Percentiles rank a stretch among this genome's conserved stretches.
phyloP scores from a whole-genome alignment of 2,797 vertebrate species.

The Cercopithecus mitis region DNA sequence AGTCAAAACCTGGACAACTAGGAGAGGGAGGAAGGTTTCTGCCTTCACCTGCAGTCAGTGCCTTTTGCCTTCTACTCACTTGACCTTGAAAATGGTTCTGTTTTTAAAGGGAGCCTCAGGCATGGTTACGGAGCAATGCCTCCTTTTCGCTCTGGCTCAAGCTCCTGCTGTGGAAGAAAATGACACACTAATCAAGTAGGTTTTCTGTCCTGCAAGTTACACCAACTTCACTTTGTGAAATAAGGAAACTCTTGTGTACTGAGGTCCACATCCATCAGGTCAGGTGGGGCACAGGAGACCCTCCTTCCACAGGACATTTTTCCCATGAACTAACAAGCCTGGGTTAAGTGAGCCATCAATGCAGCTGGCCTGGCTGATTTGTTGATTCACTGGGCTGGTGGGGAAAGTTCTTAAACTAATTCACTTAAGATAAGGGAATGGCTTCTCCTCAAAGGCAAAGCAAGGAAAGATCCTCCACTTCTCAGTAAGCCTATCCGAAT shows the following conservation, averaged over 20 bases:
- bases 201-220: background rate
- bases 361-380: conserved; percentile 60
- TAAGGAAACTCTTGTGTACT: background rate
- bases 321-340: background rate
- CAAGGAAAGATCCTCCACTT: conserved; percentile 61
- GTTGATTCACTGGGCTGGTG: conserved; percentile 22
- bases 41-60: background rate
- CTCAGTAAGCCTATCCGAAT: conserved; percentile 74
- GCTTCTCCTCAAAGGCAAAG: conserved; percentile 69
- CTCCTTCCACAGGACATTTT: background rate
- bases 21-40: background rate
- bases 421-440: conserved; percentile 69
- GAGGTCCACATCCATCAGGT: background rate
- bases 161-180: background rate
- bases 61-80: background rate
- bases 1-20: background rate
- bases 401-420: conserved; percentile 66
- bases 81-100: background rate
- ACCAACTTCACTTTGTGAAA: conserved; percentile 19
- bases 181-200: background rate
- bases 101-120: background rate
- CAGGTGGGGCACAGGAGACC: background rate
- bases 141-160: background rate
- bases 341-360: conserved; percentile 58
- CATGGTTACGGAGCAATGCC: background rate